Percentiles rank a stretch among this genome's conserved stretches.
Evolutionary conservation across 37 sponge, comb jelly and placozoan species (phyloP).

Genomic region (Cladorhizidae sp.): DNA sequence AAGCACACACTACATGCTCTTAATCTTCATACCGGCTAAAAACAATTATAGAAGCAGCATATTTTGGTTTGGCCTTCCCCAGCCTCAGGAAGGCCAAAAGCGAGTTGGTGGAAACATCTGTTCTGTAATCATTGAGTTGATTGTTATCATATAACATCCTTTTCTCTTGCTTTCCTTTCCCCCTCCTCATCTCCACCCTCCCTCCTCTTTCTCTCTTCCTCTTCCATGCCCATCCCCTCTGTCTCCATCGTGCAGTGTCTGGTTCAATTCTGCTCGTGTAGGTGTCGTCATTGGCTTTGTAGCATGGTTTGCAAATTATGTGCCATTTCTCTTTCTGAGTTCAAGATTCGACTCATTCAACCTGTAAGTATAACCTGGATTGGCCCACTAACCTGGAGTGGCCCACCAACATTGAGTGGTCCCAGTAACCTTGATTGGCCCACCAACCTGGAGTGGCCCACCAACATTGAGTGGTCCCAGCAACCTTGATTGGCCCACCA

Average conservation of each 20-base stretch:
- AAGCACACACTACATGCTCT: too few relatives aligned
- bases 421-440: too few relatives aligned
- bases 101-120: not conserved
- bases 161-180: not conserved
- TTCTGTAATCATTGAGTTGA: not conserved
- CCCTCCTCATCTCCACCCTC: not conserved
- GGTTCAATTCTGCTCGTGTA: conserved; percentile 76
- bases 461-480: too few relatives aligned
- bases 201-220: too few relatives aligned
- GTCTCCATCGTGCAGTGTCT: conserved; percentile 63
- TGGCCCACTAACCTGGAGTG: too few relatives aligned
- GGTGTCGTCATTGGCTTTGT: conserved; percentile 71
- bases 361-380: conserved; percentile 52
- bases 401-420: too few relatives aligned
- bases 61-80: too few relatives aligned
- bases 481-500: too few relatives aligned
- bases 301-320: conserved; percentile 70
- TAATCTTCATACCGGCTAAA: too few relatives aligned
- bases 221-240: not conserved
- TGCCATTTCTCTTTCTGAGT: conserved; percentile 69
- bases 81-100: too few relatives aligned
- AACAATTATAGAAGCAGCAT: too few relatives aligned
- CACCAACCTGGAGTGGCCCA: too few relatives aligned
- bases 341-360: conserved; percentile 10
- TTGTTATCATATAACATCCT: not conserved